Evolutionary conservation across 2,888 invertebrate genomes (phyloP), one percentile per base, ranked within the genome.

Genomic region (Agrotis exclamationis): DNA sequence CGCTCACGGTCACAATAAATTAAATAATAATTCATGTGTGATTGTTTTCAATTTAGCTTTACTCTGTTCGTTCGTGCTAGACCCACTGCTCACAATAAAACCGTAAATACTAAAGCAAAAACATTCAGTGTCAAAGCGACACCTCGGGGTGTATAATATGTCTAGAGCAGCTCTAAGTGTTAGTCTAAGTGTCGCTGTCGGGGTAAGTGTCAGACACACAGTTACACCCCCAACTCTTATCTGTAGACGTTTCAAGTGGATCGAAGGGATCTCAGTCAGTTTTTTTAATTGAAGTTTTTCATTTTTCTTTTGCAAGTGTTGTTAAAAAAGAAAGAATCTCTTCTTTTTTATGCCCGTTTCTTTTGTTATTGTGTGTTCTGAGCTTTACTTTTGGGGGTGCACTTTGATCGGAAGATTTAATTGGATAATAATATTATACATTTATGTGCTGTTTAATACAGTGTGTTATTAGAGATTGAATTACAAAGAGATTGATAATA

Each of bases 211-310:
- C 83, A 81, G 70, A 75, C 69, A 71, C 70, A 73, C 74, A 74
- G 75, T 73, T 72, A 82, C 82, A 74, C 80, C 84, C 78, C 54
- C 57, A 58, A 70, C 79, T 72, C 78, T 79, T 70, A 75, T 71
- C 78, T 75, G 28, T 63, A 76, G 74, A 76, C 76, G 54, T n/a
- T 78, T 84, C 69, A 54, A 85, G 85, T 76, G 69, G 79, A 78
- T 76, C 66, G 80, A 76, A 79, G 63, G 54, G 70, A 77, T 48
- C 73, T 76, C 63, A 67, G 74, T 71, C 74, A 74, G 68, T 64
- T 75, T 85, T 83, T 85, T 82, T 82, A 82, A 84, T 84, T 82
- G 76, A 80, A 76, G 76, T 80, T 75, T 74, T 71, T 74, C 63
- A 59, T 62, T 59, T 73, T 83, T 67, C 62, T 51, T 76, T 68